Base-by-base conservation (phyloP, 2,888 invertebrate genomes). In the Acleris cristana region DNA sequence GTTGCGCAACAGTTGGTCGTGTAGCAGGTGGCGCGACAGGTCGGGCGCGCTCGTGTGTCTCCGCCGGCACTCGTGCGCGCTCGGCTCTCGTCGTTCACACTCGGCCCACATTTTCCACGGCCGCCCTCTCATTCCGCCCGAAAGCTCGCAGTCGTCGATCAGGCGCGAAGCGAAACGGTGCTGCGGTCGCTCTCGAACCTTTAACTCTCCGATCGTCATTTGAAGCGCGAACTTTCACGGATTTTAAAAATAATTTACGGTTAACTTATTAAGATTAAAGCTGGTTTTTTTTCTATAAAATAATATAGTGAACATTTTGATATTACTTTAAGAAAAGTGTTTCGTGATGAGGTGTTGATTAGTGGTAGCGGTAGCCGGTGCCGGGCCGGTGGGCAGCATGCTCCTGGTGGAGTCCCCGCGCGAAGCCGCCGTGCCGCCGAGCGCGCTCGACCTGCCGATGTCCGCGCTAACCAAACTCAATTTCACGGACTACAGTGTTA, bases 371-470 rank as follows among this genome's bases (percentile, higher is more conserved):
- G 80, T 79, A 78, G 77, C 82, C 79, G 86, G 83, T 88, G 90
- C 89, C 86, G 40, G 14, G 48, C 48, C 48, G 89, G 85, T 88
- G 87, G 55, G 44, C 66, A 61, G 94, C 88, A 96, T 96, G 96
- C 95, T 96, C 88, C 94, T 96, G 84, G 96, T 96, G 89, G 95
- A 96, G 94, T 92, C 95, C 81, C 95, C 95, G 80, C 94, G 95
- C 86, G 96, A 96, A 92, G 95, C 95, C 85, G 95, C 96, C 89
- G 96, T 95, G 87, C 90, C 90, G 72, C 88, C 90, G 84, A 89
- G 88, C 84, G 86, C 86, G 85, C 77, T 89, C 57, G 89, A 90
- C 84, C 76, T 86, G 74, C 89, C 90, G 71, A 92, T 92, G 92
- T 91, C 92, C 75, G 81, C 90, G 54, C 83, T 90, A 65, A 87